phyloP scores from a whole-genome alignment of 1,140 invertebrate genomes.

The Uloborus diversus region DNA sequence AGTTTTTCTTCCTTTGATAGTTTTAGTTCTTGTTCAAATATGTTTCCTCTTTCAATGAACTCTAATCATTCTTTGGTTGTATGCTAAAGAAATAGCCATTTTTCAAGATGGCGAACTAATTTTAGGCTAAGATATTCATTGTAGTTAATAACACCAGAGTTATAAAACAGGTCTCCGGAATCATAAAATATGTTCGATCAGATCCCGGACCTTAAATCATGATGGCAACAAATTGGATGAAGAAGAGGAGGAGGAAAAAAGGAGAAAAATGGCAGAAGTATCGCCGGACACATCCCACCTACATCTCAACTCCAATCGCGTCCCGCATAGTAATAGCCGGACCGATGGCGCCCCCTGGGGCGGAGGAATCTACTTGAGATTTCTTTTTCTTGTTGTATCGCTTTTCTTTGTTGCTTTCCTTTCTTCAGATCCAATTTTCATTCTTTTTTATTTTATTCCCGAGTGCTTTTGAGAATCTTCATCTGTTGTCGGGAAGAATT shows the following conservation, averaged over 20 bases:
- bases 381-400: slow-evolving; percentile 16
- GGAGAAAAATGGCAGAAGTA: too few species aligned
- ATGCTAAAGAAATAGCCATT: too few species aligned
- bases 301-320: slow-evolving; percentile 38
- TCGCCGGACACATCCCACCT: background rate
- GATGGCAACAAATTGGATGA: slow-evolving; percentile 4
- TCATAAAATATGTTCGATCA: too few species aligned
- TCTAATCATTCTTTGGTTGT: too few species aligned
- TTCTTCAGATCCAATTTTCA: too few species aligned
- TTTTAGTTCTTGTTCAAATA: too few species aligned
- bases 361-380: background rate
- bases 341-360: slow-evolving; percentile 20
- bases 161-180: too few species aligned
- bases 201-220: slow-evolving; percentile 39
- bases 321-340: slow-evolving; percentile 26
- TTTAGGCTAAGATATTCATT: too few species aligned
- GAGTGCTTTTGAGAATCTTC: slow-evolving; percentile 7
- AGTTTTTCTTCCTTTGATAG: too few species aligned
- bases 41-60: too few species aligned
- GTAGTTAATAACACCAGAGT: too few species aligned
- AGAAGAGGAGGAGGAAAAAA: background rate
- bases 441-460: background rate
- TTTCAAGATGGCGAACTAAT: too few species aligned
- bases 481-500: slow-evolving; percentile 4
- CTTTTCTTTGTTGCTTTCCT: slow-evolving; percentile 1